Percentiles rank a stretch among this genome's conserved stretches.
Conservation (phyloP, 2,797 vertebrate genomes). For the Cyclopterus lumpus region DNA sequence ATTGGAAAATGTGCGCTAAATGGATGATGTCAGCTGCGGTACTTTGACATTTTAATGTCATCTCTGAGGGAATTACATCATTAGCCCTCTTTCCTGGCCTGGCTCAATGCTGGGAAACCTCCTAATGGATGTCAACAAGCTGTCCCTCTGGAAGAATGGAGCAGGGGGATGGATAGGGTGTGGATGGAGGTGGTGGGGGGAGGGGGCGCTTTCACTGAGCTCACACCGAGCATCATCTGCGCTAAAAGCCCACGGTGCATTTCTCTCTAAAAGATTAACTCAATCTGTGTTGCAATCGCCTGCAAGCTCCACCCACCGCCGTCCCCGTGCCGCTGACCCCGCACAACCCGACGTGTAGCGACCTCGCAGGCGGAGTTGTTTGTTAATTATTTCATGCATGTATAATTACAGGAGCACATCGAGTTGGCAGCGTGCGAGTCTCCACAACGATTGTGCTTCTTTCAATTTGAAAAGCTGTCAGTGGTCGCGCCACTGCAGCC, state of each 20-base stretch:
- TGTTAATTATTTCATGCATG: constrained; percentile 74
- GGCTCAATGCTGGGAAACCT: constrained; percentile 79
- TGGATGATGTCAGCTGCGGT: constrained; percentile 80
- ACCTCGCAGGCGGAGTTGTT: constrained; percentile 47
- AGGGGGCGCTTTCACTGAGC: constrained; percentile 36
- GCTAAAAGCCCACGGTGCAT: constrained; percentile 67
- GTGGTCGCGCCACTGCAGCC: constrained; percentile 34
- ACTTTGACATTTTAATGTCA: constrained; percentile 81
- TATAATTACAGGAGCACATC: constrained; percentile 64
- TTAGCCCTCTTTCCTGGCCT: constrained; percentile 71
- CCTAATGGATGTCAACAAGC: constrained; percentile 81
- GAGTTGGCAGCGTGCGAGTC: constrained; percentile 44
- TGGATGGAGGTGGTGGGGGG: constrained; percentile 18
- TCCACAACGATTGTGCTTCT: constrained; percentile 48
- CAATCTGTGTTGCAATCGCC: constrained; percentile 54
- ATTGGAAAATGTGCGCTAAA: constrained; percentile 74
- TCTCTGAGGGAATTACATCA: constrained; percentile 84
- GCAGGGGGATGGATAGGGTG: constrained; percentile 12
- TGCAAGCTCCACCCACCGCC: constrained; percentile 28
- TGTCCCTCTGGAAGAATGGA: constrained; percentile 70
- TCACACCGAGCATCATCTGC: constrained; percentile 60
- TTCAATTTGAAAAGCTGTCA: constrained; percentile 67
- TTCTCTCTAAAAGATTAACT: constrained; percentile 62
- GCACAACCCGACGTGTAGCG: constrained; percentile 46
- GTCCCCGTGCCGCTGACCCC: constrained; percentile 41